A percentile compares a stretch with the other conserved stretches of the same genome.
Conservation (phyloP, 2,797 vertebrate species). For the Dermochelys coriacea region DNA sequence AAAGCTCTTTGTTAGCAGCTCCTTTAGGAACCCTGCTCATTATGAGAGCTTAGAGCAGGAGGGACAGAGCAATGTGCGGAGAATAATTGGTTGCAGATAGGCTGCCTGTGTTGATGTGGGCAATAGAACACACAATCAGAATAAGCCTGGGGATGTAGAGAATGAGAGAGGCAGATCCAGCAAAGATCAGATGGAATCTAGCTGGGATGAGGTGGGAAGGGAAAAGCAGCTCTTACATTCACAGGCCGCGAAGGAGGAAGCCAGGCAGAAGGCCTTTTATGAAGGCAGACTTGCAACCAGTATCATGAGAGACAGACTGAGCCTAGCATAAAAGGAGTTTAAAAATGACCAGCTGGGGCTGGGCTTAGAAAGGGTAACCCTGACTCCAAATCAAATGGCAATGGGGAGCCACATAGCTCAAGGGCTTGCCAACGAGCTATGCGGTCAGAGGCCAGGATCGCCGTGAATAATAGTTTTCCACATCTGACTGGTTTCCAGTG, state of each 20-base stretch:
- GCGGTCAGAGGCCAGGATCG: not conserved
- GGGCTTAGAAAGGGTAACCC: not conserved
- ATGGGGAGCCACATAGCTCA: fast-evolving
- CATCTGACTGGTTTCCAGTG: not conserved
- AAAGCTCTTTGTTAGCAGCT: not conserved
- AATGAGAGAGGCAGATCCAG: not conserved
- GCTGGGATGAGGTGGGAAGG: not conserved
- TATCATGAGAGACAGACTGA: not conserved
- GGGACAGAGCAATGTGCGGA: not conserved
- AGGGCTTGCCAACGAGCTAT: fast-evolving
- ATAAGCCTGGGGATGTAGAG: not conserved
- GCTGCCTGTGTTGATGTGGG: not conserved
- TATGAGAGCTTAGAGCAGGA: not conserved
- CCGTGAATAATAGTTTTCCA: fast-evolving
- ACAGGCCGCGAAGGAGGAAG: not conserved
- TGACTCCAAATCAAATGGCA: not conserved
- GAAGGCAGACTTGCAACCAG: not conserved
- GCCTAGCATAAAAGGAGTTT: fast-evolving
- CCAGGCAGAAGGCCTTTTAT: not conserved
- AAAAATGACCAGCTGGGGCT: fast-evolving
- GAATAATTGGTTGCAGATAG: not conserved
- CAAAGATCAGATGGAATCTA: not conserved
- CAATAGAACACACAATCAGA: not conserved
- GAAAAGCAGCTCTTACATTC: not conserved
- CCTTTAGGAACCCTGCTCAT: not conserved